Percentiles rank a stretch among this genome's conserved stretches.
These are phyloP conservation scores for Eupithecia abbreviata DNA, from an alignment of 2,888 invertebrate species.

Conservation along the genomic window DNA sequence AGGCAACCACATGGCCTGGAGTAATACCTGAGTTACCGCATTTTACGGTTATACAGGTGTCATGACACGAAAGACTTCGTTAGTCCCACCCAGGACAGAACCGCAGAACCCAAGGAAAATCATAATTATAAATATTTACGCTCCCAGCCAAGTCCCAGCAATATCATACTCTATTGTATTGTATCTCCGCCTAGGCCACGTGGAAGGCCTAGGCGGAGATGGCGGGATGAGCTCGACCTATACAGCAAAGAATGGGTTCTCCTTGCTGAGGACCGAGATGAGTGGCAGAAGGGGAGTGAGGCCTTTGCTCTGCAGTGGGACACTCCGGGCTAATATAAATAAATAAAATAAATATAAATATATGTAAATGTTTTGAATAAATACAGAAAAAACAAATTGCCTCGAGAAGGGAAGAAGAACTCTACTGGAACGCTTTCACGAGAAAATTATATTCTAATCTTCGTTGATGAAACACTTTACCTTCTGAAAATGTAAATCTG, in stretches of 20 bases:
- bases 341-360: too few species aligned
- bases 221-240: too few species aligned
- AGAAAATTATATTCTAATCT: constrained; percentile 4
- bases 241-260: too few species aligned
- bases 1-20: neutral
- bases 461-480: neutral
- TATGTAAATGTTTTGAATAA: too few species aligned
- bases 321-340: too few species aligned
- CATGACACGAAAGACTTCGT: neutral
- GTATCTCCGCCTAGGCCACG: too few species aligned
- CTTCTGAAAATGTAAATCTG: neutral
- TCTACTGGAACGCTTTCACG: neutral
- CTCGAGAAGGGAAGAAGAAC: constrained; percentile 1
- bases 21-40: neutral
- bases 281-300: too few species aligned
- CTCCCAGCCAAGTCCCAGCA: neutral
- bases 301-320: too few species aligned
- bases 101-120: constrained; percentile 6
- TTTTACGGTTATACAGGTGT: neutral
- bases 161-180: neutral
- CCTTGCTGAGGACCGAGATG: too few species aligned
- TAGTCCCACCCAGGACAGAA: neutral
- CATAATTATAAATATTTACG: constrained; percentile 3
- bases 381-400: too few species aligned
- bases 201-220: too few species aligned